Evolutionary conservation across 2,888 invertebrate species (phyloP), one percentile per base, ranked within the genome.

Genomic region (Chrysina gloriosa): DNA sequence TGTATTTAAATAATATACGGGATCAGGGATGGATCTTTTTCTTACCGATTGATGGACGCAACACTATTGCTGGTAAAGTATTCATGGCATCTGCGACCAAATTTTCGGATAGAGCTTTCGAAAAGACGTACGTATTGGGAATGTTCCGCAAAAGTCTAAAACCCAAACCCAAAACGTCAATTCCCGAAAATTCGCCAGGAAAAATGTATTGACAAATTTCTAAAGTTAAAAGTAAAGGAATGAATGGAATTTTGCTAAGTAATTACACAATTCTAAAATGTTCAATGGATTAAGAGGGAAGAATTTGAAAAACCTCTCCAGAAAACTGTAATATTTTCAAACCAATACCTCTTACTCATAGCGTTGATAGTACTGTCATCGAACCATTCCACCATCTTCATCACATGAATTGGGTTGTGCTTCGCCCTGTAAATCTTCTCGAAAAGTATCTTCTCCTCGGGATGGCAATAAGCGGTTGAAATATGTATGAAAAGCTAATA

Each of bases 81-180:
- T 92, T 92, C 1, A 97, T 90, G 68, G 96, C 79, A 19, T 63
- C 39, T 1, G 47, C 39, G 2, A 48, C 42, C 9, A 67, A 4
- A 73, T 92, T 90, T 84, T 98, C 98, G 0, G 95, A 93, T 68
- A 98, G 83, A 11, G 95, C 91, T 84, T 98, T 98, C n/a, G 96
- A 96, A 84, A 93, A 95, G 0, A 97, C 95, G 83, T 98, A 98
- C 0, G 97, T 97, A 82, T 98, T 98, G 0, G 98, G 98, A 66
- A 94, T 90, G 0, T 89, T 21, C 1, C 31, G n/a, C 31, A 63
- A 34, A n/a, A 63, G 25, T 0, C 63, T 63, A 34, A 34, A 47
- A 63, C 7, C 1, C 5, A 14, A 2, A 19, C 7, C 19, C 9
- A 31, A 31, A 9, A 14, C 29, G 2, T 19, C 9, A 0, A 21